phyloP scores from a whole-genome alignment of 1,140 invertebrate species.

The Geopemphigus sp. region DNA sequence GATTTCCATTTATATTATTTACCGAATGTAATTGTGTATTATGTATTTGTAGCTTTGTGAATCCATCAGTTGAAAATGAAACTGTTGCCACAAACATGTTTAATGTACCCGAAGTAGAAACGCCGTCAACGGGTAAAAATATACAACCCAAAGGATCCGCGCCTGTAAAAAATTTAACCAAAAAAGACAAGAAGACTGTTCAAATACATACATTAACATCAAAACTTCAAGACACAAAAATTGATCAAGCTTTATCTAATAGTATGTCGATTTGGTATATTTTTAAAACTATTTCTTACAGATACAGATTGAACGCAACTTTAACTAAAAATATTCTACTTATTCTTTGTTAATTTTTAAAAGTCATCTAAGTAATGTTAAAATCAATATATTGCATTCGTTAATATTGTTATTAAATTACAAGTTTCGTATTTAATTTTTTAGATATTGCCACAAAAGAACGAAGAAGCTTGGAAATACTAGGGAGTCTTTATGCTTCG shows the following conservation, averaged over 20 bases:
- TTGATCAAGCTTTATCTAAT: too few relatives aligned
- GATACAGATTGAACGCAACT: too few relatives aligned
- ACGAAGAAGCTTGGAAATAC: constrained; percentile 19
- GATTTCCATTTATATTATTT: background rate
- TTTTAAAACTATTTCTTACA: too few relatives aligned
- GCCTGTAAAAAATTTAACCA: background rate
- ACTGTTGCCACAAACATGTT: background rate
- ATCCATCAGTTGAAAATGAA: background rate
- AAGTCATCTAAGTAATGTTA: too few relatives aligned
- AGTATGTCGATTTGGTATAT: too few relatives aligned
- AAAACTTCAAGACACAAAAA: constrained; percentile 4
- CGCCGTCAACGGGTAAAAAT: background rate
- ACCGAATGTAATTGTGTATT: background rate
- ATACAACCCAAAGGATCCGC: constrained; percentile 6
- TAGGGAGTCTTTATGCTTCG: background rate
- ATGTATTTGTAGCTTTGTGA: constrained; percentile 7
- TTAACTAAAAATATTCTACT: too few relatives aligned
- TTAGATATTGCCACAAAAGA: constrained; percentile 15
- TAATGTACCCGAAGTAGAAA: constrained; percentile 47
- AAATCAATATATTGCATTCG: too few relatives aligned
- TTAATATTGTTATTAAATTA: too few relatives aligned
- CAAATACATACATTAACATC: constrained; percentile 27
- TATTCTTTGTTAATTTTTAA: too few relatives aligned
- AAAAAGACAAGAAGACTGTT: constrained; percentile 22
- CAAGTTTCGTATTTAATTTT: background rate